Conservation (phyloP, 2,113 vertebrate species). For the Poeciliopsis retropinna region DNA sequence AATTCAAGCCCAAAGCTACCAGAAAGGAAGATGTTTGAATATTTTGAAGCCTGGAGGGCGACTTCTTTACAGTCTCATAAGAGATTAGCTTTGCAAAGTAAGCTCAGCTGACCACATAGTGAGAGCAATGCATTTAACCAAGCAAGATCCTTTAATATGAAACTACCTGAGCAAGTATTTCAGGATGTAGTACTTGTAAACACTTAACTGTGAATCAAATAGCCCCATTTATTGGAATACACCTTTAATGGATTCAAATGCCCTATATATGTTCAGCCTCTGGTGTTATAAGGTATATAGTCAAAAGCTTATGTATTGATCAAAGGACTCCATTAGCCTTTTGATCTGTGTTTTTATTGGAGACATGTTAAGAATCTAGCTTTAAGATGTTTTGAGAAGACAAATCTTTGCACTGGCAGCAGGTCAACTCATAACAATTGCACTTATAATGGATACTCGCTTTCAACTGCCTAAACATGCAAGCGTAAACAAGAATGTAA, state of each 20-base stretch:
- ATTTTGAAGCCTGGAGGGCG: too few relatives aligned
- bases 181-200: conserved; percentile 25
- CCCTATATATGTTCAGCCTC: conserved; percentile 29
- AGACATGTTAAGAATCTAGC: conserved; percentile 57
- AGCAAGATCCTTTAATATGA: neutral
- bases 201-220: conserved; percentile 20
- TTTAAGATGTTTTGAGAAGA: conserved; percentile 67
- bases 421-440: conserved; percentile 37
- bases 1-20: neutral
- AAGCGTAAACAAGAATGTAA: conserved; percentile 43
- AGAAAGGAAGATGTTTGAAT: neutral
- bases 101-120: neutral
- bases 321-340: conserved; percentile 67
- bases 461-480: conserved; percentile 58
- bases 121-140: neutral
- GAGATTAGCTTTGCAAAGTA: neutral
- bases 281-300: conserved; percentile 34
- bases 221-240: conserved; percentile 24
- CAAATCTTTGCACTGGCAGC: conserved; percentile 37
- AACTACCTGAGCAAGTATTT: neutral
- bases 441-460: conserved; percentile 30
- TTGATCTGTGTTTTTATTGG: conserved; percentile 53
- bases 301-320: conserved; percentile 67
- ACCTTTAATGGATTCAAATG: conserved; percentile 55
- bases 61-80: neutral